Evolutionary conservation across 64 coral and sea anemone species (phyloP).

Genomic region (Platygyra sinensis): DNA sequence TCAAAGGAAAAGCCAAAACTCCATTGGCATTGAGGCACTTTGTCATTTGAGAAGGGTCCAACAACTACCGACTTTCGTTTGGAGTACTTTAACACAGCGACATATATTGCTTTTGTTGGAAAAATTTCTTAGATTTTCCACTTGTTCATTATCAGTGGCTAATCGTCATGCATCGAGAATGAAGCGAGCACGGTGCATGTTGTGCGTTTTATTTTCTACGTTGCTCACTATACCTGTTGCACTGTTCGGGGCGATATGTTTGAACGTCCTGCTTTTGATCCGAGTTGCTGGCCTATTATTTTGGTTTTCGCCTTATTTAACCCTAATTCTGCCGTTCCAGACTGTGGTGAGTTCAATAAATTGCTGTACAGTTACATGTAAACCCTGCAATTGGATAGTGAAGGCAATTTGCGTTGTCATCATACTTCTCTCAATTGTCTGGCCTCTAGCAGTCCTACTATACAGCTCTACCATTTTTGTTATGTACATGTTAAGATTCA

Average conservation of each 20-base stretch:
- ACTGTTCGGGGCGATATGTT: neutral
- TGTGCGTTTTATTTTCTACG: neutral
- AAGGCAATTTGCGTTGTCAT: no score
- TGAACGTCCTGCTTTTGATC: neutral
- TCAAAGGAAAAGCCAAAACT: neutral
- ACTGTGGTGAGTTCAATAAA: no score
- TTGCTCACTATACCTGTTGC: neutral
- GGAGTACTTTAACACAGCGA: neutral
- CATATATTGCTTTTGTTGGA: no score
- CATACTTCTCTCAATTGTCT: neutral
- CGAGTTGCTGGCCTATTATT: neutral
- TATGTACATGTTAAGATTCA: neutral
- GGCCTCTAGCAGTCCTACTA: neutral
- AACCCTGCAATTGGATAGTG: no score
- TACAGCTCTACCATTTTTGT: neutral
- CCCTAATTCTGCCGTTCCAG: no score
- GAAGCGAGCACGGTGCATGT: neutral
- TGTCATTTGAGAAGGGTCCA: neutral
- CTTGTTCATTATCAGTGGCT: neutral
- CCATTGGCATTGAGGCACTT: neutral
- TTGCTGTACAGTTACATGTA: no score
- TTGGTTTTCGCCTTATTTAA: neutral
- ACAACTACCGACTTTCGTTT: neutral
- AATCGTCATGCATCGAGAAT: neutral
- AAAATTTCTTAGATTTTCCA: no score